phyloP scores from a whole-genome alignment of 2,113 vertebrate genomes.

The Xenus cinereus region DNA sequence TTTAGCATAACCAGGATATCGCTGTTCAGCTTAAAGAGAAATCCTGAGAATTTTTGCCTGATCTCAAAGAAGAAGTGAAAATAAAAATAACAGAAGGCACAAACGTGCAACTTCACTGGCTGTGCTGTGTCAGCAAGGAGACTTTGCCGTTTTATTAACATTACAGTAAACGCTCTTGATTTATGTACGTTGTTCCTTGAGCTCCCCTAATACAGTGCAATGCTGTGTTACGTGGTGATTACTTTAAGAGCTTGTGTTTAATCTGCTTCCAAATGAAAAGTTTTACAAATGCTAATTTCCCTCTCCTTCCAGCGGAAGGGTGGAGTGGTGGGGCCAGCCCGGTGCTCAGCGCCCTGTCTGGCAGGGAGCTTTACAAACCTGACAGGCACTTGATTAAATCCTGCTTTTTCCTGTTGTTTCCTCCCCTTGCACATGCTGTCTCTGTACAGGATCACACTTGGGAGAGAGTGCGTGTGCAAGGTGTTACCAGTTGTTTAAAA shows the following conservation, averaged over 20 bases:
- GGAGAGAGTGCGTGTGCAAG: rapidly evolving
- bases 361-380: background rate
- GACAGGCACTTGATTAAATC: background rate
- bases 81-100: background rate
- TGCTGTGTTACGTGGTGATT: background rate
- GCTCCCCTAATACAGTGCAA: background rate
- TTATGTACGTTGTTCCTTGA: background rate
- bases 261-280: background rate
- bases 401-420: background rate
- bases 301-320: background rate
- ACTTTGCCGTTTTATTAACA: background rate
- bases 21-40: background rate
- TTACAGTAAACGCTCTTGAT: too few species aligned
- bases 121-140: background rate
- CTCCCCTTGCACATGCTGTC: rapidly evolving
- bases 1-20: background rate
- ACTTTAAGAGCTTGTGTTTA: background rate
- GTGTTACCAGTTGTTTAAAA: background rate
- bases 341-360: background rate
- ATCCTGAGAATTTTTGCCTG: background rate
- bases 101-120: background rate
- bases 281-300: background rate
- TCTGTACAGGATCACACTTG: rapidly evolving
- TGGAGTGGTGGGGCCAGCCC: background rate
- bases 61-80: background rate